Evolutionary conservation across 1,140 invertebrate genomes (phyloP).

Genomic region (Xylocopa sonorina): DNA sequence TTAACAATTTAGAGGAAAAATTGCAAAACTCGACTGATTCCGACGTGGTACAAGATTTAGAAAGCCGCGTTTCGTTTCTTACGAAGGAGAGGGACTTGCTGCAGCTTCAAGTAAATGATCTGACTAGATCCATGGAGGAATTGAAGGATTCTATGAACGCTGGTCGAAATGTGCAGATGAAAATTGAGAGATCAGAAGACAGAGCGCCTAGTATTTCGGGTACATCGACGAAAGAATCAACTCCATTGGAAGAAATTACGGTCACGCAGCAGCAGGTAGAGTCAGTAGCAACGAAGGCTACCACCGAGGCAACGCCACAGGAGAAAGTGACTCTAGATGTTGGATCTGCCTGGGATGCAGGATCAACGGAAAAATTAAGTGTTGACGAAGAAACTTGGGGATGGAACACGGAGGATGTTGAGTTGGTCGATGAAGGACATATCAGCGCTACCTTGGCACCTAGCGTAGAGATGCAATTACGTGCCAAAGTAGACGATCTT

Average conservation of each 20-base stretch:
- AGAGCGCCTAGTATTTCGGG: neutral
- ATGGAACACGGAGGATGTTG: slow-evolving; percentile 83
- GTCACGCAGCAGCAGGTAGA: slow-evolving; percentile 17
- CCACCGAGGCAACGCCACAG: neutral
- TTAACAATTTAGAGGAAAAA: slow-evolving; percentile 67
- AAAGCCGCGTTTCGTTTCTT: slow-evolving; percentile 49
- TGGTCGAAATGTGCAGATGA: slow-evolving; percentile 41
- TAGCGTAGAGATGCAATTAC: slow-evolving; percentile 62
- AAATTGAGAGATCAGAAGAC: slow-evolving; percentile 45
- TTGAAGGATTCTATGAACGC: slow-evolving; percentile 24
- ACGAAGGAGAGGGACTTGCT: slow-evolving; percentile 60
- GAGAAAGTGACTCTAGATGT: slow-evolving; percentile 27
- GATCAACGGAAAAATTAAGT: slow-evolving; percentile 68
- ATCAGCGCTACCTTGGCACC: slow-evolving; percentile 53
- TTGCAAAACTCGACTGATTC: slow-evolving; percentile 47
- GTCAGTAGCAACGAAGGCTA: neutral
- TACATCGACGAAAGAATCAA: slow-evolving; percentile 5
- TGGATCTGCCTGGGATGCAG: slow-evolving; percentile 66
- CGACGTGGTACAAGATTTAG: slow-evolving; percentile 59
- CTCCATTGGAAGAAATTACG: slow-evolving; percentile 6
- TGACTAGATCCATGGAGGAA: slow-evolving; percentile 55
- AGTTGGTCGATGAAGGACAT: slow-evolving; percentile 74
- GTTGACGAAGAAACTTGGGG: slow-evolving; percentile 83
- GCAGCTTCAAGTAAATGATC: slow-evolving; percentile 69
- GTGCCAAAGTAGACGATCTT: slow-evolving; percentile 77